Conservation (phyloP, 2,113 vertebrate genomes). For the Oryctolagus cuniculus region mOryCun1.1 NC_091444.1:90232501-90233000, state of each 20-base stretch:
- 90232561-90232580: neutral
- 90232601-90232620: neutral
- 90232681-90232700: neutral
- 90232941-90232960: neutral
- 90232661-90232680: constrained; percentile 8
- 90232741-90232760: neutral
- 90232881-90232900: too few species aligned
- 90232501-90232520: neutral
- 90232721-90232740: neutral
- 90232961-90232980: neutral
- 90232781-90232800: neutral
- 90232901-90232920: neutral
- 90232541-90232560: neutral
- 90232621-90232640: neutral
- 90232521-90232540: neutral
- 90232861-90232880: too few species aligned
- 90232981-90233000: neutral
- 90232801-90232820: neutral
- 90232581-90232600: constrained; percentile 24
- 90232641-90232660: neutral
- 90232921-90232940: accelerated
- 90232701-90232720: neutral
- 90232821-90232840: neutral
- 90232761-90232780: neutral
- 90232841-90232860: neutral